These are phyloP conservation scores for Nowickia ferox DNA, from an alignment of 2,888 invertebrate species.

Conservation along the genomic window DNA sequence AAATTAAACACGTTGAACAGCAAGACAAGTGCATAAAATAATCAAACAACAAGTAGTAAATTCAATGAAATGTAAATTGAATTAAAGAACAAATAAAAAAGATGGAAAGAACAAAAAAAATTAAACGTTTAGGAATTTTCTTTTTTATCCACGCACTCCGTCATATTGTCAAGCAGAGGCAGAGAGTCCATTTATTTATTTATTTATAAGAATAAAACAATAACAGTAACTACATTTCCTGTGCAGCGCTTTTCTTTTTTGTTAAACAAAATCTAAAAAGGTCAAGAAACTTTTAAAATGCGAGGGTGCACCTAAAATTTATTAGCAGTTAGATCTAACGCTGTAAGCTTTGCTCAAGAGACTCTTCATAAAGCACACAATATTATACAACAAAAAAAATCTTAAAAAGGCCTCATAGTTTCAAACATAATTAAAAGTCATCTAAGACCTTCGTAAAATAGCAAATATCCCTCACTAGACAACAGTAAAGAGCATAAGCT, in stretches of 20 bases:
- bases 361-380: no score
- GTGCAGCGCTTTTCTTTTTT: slow-evolving; percentile 35
- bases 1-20: slow-evolving; percentile 66
- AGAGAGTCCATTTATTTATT: not conserved
- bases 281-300: slow-evolving; percentile 52
- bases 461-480: no score
- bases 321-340: not conserved
- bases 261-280: slow-evolving; percentile 28
- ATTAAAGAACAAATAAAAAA: slow-evolving; percentile 13
- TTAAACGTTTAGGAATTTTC: slow-evolving; percentile 70
- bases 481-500: not conserved
- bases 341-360: no score
- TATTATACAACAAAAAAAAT: not conserved
- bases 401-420: no score
- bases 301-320: not conserved
- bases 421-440: no score
- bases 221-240: slow-evolving; percentile 70
- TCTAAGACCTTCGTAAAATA: not conserved
- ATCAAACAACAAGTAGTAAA: slow-evolving; percentile 66
- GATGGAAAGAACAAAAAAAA: slow-evolving; percentile 4
- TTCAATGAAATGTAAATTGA: slow-evolving; percentile 65
- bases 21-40: slow-evolving; percentile 70
- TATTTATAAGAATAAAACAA: slow-evolving; percentile 53
- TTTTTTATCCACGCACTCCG: slow-evolving; percentile 6
- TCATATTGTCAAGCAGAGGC: slow-evolving; percentile 21